These are phyloP conservation scores for Sphaerophoria rueppellii DNA, from an alignment of 2,888 invertebrate species.

Conservation along the genomic window DNA sequence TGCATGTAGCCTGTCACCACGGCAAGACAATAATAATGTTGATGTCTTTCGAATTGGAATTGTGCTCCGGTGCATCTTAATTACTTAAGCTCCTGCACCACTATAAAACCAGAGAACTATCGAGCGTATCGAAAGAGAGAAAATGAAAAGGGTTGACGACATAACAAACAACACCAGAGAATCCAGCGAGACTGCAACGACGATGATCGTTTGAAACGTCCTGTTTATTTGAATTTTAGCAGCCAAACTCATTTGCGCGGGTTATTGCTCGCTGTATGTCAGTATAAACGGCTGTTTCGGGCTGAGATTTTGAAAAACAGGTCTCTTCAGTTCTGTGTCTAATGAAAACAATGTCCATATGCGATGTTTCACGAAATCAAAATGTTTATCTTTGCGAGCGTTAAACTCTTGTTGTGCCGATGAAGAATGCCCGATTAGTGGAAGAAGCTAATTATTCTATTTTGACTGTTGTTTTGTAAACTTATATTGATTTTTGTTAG, in stretches of 20 bases:
- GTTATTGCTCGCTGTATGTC: slow-evolving; percentile 18
- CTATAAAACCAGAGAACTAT: too few species aligned
- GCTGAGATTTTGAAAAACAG: slow-evolving; percentile 17
- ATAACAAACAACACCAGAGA: background rate
- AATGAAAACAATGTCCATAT: slow-evolving; percentile 39
- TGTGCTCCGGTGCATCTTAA: slow-evolving; percentile 74
- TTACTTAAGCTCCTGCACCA: slow-evolving; percentile 50
- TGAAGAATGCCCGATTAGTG: background rate
- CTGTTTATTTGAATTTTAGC: slow-evolving; percentile 66
- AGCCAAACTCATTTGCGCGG: slow-evolving; percentile 27
- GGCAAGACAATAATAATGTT: slow-evolving; percentile 60
- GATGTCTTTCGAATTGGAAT: slow-evolving; percentile 53
- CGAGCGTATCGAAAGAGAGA: slow-evolving; percentile 25
- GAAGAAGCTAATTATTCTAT: slow-evolving; percentile 32
- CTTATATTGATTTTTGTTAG: too few species aligned
- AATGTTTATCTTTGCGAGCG: slow-evolving; percentile 61
- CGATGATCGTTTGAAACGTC: slow-evolving; percentile 65
- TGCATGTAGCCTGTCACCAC: slow-evolving; percentile 61
- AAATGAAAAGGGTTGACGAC: slow-evolving; percentile 19
- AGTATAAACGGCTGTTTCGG: slow-evolving; percentile 1
- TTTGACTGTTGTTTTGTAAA: slow-evolving; percentile 38
- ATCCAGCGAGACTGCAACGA: slow-evolving; percentile 17
- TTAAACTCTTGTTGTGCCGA: slow-evolving; percentile 39
- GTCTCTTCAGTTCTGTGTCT: too few species aligned
- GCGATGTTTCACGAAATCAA: slow-evolving; percentile 27